phyloP scores from a whole-genome alignment of 2,113 vertebrate species.

The Genyomyrus donnyi region DNA sequence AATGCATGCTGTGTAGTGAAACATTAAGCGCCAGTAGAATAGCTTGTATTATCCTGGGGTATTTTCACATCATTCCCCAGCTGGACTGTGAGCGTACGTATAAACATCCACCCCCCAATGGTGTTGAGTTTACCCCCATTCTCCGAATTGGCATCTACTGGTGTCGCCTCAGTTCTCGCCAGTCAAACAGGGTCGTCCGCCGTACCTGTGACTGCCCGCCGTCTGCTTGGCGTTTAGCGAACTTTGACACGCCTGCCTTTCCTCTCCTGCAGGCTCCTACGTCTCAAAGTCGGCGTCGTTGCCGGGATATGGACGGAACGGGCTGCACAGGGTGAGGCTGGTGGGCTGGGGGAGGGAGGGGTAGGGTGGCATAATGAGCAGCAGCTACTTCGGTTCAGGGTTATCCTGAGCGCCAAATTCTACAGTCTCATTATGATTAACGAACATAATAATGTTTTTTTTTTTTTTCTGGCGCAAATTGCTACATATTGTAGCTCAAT shows the following conservation, averaged over 20 bases:
- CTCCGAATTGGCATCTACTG: not conserved
- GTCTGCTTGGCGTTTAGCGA: not conserved
- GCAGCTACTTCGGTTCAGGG: not conserved
- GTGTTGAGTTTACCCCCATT: not conserved
- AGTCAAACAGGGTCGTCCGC: not conserved
- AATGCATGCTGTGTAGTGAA: not conserved
- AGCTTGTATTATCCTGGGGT: not conserved
- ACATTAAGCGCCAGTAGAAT: not conserved
- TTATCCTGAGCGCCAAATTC: not conserved
- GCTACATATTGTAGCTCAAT: not conserved
- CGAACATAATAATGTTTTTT: not conserved
- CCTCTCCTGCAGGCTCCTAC: constrained; percentile 68
- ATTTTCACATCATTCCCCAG: not conserved
- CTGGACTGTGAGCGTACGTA: not conserved
- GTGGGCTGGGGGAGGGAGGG: not conserved
- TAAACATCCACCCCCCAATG: not conserved
- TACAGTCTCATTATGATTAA: not conserved
- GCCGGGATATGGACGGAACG: constrained; percentile 82
- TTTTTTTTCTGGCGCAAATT: not conserved
- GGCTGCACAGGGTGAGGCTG: constrained; percentile 75
- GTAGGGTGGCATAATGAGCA: not conserved
- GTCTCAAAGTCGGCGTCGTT: constrained; percentile 84
- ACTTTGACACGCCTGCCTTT: not conserved
- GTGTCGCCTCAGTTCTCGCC: too few relatives aligned
- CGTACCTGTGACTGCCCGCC: not conserved